phyloP scores from a whole-genome alignment of 2,797 vertebrate genomes.

The Falco columbarius region DNA sequence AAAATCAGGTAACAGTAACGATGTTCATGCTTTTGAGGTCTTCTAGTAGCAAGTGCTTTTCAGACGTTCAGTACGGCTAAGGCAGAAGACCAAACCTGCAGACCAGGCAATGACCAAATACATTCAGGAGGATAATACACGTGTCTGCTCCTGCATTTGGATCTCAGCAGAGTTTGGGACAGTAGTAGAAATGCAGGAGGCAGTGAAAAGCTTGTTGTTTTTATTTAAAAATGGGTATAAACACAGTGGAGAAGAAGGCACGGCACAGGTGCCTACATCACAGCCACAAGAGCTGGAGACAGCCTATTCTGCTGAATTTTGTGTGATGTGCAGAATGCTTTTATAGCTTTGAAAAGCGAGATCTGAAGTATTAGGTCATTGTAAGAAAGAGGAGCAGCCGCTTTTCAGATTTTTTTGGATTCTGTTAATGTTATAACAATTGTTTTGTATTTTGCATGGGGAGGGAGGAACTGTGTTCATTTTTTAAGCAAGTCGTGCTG shows the following conservation, averaged over 20 bases:
- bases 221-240: background rate
- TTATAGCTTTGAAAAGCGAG: background rate
- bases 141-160: background rate
- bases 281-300: background rate
- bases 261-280: fast-evolving
- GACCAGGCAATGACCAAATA: background rate
- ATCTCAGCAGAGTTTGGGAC: background rate
- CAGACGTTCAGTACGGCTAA: background rate
- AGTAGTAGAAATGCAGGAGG: background rate
- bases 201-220: background rate
- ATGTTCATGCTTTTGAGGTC: background rate
- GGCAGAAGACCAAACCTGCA: background rate
- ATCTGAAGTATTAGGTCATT: background rate
- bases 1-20: background rate
- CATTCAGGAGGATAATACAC: background rate
- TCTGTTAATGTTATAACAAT: background rate
- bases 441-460: background rate
- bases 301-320: background rate
- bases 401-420: background rate
- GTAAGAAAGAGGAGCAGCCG: background rate
- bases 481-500: background rate
- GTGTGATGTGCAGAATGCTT: background rate
- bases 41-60: background rate
- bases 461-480: background rate
- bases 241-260: background rate